A percentile compares a stretch with the other conserved stretches of the same genome.
phyloP scores from a whole-genome alignment of 2,888 invertebrate genomes.

The Lepidocyrtoides sp. region DNA sequence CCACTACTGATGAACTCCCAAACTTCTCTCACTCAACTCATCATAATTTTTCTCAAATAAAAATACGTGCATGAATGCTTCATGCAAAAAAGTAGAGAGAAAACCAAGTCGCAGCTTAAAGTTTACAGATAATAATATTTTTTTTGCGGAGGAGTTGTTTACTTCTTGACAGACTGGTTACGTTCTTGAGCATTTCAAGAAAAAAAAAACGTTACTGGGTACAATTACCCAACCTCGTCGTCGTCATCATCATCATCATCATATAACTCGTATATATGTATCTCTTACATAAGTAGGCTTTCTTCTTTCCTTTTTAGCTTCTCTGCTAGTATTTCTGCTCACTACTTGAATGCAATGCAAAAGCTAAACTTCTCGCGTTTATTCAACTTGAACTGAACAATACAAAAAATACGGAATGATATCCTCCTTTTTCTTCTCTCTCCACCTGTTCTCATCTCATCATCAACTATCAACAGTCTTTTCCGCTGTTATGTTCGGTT shows the following conservation, averaged over 20 bases:
- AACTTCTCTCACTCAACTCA: neutral
- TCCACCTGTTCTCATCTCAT: constrained; percentile 67
- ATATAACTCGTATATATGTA: no score
- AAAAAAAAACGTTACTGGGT: neutral
- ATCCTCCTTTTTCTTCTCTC: neutral
- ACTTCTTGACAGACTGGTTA: constrained; percentile 70
- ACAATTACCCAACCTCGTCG: neutral
- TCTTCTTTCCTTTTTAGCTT: constrained; percentile 49
- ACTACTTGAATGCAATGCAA: no score
- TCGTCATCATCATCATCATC: no score
- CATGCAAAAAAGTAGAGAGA: neutral
- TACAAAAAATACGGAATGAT: constrained; percentile 31
- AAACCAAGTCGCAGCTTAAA: no score
- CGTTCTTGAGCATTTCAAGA: neutral
- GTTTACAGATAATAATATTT: neutral
- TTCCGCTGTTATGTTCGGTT: constrained; percentile 30
- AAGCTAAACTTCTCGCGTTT: constrained; percentile 43
- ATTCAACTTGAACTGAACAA: constrained; percentile 62
- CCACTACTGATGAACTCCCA: neutral
- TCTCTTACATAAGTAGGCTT: no score
- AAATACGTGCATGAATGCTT: neutral
- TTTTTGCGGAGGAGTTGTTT: constrained; percentile 71
- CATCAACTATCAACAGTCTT: neutral
- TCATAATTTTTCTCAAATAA: neutral
- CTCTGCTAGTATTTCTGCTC: neutral